These are phyloP conservation scores for Melinaea menophilus DNA, from an alignment of 2,888 invertebrate species.

Conservation along the genomic window DNA sequence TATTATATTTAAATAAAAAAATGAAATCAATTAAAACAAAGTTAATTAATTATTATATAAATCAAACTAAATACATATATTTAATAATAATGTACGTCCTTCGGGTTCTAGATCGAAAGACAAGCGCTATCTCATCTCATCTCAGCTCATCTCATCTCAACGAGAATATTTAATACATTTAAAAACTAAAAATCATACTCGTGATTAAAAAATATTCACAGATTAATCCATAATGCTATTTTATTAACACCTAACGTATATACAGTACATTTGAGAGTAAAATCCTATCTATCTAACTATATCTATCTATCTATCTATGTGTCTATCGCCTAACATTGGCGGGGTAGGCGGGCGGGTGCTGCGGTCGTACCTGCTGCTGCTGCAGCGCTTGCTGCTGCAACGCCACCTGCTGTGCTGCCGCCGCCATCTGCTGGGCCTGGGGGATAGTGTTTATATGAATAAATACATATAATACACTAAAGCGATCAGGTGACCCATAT, in stretches of 20 bases:
- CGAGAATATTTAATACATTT: too few relatives aligned
- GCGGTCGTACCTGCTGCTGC: constrained; percentile 81
- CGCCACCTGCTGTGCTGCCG: constrained; percentile 74
- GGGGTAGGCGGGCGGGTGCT: constrained; percentile 69
- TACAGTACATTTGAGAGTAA: constrained; percentile 1
- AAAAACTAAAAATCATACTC: too few relatives aligned
- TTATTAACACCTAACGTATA: too few relatives aligned
- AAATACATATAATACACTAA: too few relatives aligned
- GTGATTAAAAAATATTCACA: too few relatives aligned
- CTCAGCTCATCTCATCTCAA: too few relatives aligned
- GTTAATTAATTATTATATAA: not conserved
- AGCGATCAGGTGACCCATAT: too few relatives aligned
- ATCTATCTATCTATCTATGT: constrained; percentile 41
- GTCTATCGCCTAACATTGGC: constrained; percentile 47
- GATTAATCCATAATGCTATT: too few relatives aligned
- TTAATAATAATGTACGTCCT: too few relatives aligned
- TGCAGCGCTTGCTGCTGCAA: constrained; percentile 79
- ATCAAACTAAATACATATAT: too few relatives aligned
- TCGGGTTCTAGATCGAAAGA: too few relatives aligned
- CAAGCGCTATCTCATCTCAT: too few relatives aligned
- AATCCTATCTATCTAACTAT: not conserved
- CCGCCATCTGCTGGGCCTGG: constrained; percentile 71
- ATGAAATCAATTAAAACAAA: constrained; percentile 8
- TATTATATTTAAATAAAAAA: constrained; percentile 32
- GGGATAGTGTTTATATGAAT: not conserved